A percentile compares a stretch with the other conserved stretches of the same genome.
phyloP scores from a whole-genome alignment of 2,113 vertebrate species.

The Rissa tridactyla region DNA sequence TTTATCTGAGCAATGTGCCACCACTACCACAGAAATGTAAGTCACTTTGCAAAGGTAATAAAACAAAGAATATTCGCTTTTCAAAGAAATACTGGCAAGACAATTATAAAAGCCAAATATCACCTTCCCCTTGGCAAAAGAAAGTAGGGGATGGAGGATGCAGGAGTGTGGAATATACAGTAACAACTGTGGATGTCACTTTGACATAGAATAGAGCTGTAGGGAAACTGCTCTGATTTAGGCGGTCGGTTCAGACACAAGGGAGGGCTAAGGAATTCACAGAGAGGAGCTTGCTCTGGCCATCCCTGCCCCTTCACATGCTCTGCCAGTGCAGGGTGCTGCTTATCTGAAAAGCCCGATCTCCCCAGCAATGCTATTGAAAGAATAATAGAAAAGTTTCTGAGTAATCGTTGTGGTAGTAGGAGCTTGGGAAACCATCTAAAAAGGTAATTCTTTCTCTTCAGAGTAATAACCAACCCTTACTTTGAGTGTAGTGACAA shows the following conservation, averaged over 20 bases:
- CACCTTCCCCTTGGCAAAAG: neutral
- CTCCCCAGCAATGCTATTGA: neutral
- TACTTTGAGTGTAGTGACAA: neutral
- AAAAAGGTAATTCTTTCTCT: neutral
- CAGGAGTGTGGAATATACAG: neutral
- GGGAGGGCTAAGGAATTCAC: neutral
- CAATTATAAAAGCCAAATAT: neutral
- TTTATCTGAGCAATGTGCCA: neutral
- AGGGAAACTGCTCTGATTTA: neutral
- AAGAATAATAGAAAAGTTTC: neutral
- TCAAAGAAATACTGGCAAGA: neutral
- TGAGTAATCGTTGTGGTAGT: neutral
- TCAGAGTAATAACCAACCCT: neutral
- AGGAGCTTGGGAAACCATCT: neutral
- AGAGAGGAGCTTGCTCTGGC: neutral
- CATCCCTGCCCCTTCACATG: neutral
- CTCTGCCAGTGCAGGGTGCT: neutral
- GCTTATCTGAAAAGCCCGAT: neutral
- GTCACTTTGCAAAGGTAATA: neutral
- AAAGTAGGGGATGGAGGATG: neutral
- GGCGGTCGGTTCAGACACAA: neutral
- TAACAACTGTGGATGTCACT: neutral
- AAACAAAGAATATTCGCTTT: neutral
- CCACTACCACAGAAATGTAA: neutral
- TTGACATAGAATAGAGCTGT: neutral